Base-by-base conservation (phyloP, 2,888 invertebrate genomes). In the Cephus nigrinus region DNA sequence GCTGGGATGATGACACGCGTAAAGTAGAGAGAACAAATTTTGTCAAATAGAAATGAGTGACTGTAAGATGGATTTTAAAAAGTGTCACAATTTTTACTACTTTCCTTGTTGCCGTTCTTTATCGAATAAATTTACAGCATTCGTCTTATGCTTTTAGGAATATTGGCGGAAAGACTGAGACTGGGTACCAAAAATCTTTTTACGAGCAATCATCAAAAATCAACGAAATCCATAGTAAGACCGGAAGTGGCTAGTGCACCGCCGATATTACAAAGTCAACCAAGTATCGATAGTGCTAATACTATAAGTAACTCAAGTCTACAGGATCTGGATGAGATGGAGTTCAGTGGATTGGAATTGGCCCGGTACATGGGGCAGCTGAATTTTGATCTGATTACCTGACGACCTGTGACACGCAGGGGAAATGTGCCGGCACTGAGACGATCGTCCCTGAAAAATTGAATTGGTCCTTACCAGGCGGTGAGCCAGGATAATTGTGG, bases 241-340 rank as follows among this genome's bases (percentile, higher is more conserved):
- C 74, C 81, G 76, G 85, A 84, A 74, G 74, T 77, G 4, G 78
- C 80, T 1, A 79, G 71, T n/a, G 91, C 92, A 40, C 88, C 87
- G 32, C 92, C 92, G 0, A 92, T 92, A 86, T 92, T 93, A 75
- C 90, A 91, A 33, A 93, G 92, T 74, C 93, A 93, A 33, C 92
- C 93, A 73, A 92, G 93, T 68, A 93, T 92, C 80, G 91, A 93
- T 36, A 92, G 93, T 69, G 92, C 88, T 4, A 92, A 92, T 82
- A 92, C 94, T 80, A 95, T 96, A 85, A 96, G 95, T 89, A 96
- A 96, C 92, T 95, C 95, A 78, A 96, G 95, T 86, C 92, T 96
- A n/a, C 94, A 95, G 76, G 95, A 96, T 88, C 92, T 95, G 81
- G 95, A 95, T 84, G 94, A 93, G 76, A 93, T 94, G 68, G 96